phyloP scores from a whole-genome alignment of 2,888 invertebrate species.

The Chironomus tentans region DNA sequence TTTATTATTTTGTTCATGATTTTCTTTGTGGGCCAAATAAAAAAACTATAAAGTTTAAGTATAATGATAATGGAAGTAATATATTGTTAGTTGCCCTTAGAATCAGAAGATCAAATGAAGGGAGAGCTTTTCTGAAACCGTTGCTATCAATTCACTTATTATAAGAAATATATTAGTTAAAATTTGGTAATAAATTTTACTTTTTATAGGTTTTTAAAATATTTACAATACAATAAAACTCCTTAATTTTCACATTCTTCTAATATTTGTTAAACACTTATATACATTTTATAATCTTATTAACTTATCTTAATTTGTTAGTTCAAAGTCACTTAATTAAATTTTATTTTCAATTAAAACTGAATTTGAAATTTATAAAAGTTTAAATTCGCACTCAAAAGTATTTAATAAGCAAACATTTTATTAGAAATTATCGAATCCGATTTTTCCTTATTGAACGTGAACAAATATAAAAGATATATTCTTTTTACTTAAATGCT shows the following conservation, averaged over 20 bases:
- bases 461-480: no score
- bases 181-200: not conserved
- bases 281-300: not conserved
- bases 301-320: not conserved
- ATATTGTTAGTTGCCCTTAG: constrained; percentile 50
- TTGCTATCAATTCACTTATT: constrained; percentile 35
- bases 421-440: not conserved
- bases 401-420: no score
- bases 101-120: constrained; percentile 30
- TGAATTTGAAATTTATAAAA: not conserved
- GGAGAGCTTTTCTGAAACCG: constrained; percentile 62
- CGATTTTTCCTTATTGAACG: constrained; percentile 13
- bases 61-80: not conserved
- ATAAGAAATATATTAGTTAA: not conserved
- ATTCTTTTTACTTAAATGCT: constrained; percentile 24
- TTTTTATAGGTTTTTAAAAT: not conserved
- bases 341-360: no score
- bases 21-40: constrained; percentile 29
- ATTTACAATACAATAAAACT: not conserved
- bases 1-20: not conserved
- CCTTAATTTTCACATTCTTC: no score
- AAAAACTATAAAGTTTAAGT: not conserved
- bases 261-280: not conserved
- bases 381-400: not conserved
- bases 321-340: no score